Conservation (phyloP, 2,888 invertebrate species). For the Syritta pipiens region DNA sequence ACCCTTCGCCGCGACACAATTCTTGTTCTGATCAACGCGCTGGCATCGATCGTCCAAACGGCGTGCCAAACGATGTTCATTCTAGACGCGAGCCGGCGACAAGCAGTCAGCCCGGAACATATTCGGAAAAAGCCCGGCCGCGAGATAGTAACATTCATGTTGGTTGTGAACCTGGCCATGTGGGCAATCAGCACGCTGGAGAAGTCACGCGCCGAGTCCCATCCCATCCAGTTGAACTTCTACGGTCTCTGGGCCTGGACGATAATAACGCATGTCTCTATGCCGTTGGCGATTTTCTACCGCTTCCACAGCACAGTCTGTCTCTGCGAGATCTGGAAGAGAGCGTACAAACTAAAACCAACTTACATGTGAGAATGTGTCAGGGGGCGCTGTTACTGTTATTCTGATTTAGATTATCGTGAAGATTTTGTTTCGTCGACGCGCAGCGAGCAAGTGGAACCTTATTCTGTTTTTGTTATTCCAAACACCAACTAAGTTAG, state of each 20-base stretch:
- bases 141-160: conserved; percentile 94
- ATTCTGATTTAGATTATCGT: conserved; percentile 64
- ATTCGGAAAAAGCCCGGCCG: conserved; percentile 93
- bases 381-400: conserved; percentile 75
- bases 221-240: conserved; percentile 94
- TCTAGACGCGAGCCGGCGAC: conserved; percentile 91
- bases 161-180: conserved; percentile 94
- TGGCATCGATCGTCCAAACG: conserved; percentile 92
- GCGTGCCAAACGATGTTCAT: conserved; percentile 95
- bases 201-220: conserved; percentile 93
- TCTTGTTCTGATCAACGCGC: conserved; percentile 89
- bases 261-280: conserved; percentile 95
- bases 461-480: conserved; percentile 62
- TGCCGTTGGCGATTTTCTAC: conserved; percentile 96
- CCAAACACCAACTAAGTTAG: conserved; percentile 56
- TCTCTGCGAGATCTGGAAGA: conserved; percentile 97
- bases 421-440: conserved; percentile 59
- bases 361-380: conserved; percentile 86
- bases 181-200: conserved; percentile 96
- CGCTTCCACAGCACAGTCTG: conserved; percentile 97
- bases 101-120: conserved; percentile 90
- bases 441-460: conserved; percentile 66
- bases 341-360: conserved; percentile 95
- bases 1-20: conserved; percentile 89
- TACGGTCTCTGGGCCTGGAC: conserved; percentile 98